Percentiles rank a stretch among this genome's conserved stretches.
phyloP scores from a whole-genome alignment of 2,888 invertebrate species.

The Chymomyza fuscimana region DNA sequence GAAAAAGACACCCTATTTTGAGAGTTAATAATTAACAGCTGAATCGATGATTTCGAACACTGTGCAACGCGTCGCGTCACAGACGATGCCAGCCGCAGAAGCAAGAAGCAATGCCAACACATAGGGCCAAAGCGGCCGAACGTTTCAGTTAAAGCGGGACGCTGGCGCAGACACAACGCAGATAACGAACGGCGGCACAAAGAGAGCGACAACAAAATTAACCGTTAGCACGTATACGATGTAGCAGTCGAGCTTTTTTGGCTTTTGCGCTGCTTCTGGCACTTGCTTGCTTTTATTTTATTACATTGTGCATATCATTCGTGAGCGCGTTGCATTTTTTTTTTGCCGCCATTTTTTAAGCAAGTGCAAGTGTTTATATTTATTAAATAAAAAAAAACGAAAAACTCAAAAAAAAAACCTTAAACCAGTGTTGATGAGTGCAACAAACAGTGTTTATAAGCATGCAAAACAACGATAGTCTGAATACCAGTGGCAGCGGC shows the following conservation, averaged over 20 bases:
- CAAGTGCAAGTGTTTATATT: neutral
- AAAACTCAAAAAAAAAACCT: neutral
- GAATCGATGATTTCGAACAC: no score
- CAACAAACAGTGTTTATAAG: neutral
- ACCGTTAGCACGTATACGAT: neutral
- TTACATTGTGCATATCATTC: neutral
- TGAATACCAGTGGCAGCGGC: neutral
- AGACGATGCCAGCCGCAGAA: neutral
- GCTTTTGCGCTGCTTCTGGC: neutral
- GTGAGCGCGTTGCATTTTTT: neutral
- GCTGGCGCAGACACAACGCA: slow-evolving; percentile 36
- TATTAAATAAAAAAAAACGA: neutral
- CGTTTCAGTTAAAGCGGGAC: slow-evolving; percentile 50
- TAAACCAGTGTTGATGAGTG: neutral
- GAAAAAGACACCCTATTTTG: no score
- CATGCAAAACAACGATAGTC: neutral
- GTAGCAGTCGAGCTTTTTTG: slow-evolving; percentile 6
- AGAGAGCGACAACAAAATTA: neutral
- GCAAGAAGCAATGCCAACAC: slow-evolving; percentile 10
- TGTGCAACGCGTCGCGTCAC: no score
- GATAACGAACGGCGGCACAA: slow-evolving; percentile 17
- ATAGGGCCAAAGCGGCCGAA: slow-evolving; percentile 16
- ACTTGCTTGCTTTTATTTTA: neutral
- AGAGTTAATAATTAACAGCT: no score
- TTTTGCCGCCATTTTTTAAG: neutral